phyloP scores from a whole-genome alignment of 2,113 vertebrate genomes.

The Leptobrachium leishanense region DNA sequence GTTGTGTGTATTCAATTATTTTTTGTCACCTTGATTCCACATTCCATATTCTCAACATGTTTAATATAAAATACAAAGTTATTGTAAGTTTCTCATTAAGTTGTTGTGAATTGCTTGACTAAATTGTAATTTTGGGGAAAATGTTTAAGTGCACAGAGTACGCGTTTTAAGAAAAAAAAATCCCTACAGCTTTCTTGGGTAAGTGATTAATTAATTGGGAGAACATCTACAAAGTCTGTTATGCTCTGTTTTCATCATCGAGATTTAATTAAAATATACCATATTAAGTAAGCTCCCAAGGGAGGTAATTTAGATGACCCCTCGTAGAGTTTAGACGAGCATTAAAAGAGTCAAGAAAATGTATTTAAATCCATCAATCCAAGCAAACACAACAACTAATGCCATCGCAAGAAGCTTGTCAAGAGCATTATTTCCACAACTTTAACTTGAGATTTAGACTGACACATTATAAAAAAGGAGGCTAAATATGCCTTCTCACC shows the following conservation, averaged over 20 bases:
- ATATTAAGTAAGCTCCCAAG: slow-evolving; percentile 7
- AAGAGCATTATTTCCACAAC: slow-evolving; percentile 58
- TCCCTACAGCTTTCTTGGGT: background rate
- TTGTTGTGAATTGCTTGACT: too few species aligned
- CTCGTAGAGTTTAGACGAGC: slow-evolving; percentile 53
- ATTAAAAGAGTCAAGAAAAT: slow-evolving; percentile 57
- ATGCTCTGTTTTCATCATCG: slow-evolving; percentile 11
- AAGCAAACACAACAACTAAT: slow-evolving; percentile 58
- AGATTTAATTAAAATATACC: slow-evolving; percentile 24
- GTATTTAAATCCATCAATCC: slow-evolving; percentile 60
- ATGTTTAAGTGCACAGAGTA: too few species aligned
- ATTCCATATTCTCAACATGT: too few species aligned
- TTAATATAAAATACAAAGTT: too few species aligned
- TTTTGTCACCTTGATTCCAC: too few species aligned
- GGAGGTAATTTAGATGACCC: slow-evolving; percentile 38
- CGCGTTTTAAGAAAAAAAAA: background rate
- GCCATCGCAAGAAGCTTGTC: slow-evolving; percentile 58
- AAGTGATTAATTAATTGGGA: slow-evolving; percentile 11
- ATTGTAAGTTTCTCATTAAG: too few species aligned
- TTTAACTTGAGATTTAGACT: slow-evolving; percentile 57
- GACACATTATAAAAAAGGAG: slow-evolving; percentile 54
- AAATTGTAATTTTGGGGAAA: too few species aligned
- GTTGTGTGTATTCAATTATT: too few species aligned
- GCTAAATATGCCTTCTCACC: slow-evolving; percentile 52
- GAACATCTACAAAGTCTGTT: slow-evolving; percentile 10